These are phyloP conservation scores for Erethizon dorsatum DNA, from an alignment of 2,797 vertebrate species.

Conservation along the genomic window DNA sequence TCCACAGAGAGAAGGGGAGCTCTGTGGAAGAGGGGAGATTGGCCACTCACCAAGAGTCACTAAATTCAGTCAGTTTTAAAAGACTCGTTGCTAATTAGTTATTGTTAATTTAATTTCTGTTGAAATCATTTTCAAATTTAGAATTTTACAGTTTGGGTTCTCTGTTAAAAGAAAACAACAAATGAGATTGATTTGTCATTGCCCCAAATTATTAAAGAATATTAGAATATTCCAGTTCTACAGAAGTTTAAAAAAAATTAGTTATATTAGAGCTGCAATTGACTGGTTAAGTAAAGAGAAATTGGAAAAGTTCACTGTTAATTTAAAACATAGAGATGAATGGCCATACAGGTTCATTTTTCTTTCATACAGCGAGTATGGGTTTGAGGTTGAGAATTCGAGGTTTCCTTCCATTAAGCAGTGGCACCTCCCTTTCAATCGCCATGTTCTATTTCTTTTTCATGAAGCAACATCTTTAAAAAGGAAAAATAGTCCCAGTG, in stretches of 20 bases:
- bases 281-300: neutral
- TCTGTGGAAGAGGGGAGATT: neutral
- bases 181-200: neutral
- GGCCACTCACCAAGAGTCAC: neutral
- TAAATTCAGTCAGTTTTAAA: neutral
- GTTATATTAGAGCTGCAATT: neutral
- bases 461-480: neutral
- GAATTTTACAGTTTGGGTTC: neutral
- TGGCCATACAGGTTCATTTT: neutral
- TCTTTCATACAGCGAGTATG: neutral
- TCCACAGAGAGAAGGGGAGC: neutral
- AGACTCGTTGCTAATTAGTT: neutral
- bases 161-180: neutral
- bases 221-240: neutral
- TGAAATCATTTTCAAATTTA: slow-evolving; percentile 3
- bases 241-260: neutral
- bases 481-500: neutral
- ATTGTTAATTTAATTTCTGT: neutral
- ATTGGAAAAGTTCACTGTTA: neutral
- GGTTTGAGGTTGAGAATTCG: neutral
- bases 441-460: neutral
- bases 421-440: neutral
- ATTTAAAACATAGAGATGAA: neutral
- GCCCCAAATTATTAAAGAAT: neutral
- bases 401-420: neutral